A percentile compares a stretch with the other conserved stretches of the same genome.
These are phyloP conservation scores for Takifugu ocellatus DNA, from an alignment of 2,797 vertebrate genomes.

Conservation along the genomic window DNA sequence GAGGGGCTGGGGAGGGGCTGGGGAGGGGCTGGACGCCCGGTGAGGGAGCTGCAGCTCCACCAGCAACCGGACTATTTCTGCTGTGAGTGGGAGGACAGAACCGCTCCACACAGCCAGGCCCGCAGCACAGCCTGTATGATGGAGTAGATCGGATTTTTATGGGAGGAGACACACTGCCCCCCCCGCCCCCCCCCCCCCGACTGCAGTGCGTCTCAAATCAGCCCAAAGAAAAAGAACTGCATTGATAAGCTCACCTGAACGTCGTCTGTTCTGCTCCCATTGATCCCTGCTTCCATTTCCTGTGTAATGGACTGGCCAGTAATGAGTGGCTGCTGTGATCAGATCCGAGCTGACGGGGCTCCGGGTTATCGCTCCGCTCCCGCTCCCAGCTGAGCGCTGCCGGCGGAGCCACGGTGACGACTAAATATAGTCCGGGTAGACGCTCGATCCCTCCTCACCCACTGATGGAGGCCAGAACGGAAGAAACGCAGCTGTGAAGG, in stretches of 20 bases:
- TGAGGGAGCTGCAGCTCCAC: constrained; percentile 49
- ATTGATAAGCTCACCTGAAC: constrained; percentile 27
- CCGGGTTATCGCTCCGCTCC: constrained; percentile 48
- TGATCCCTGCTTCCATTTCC: constrained; percentile 65
- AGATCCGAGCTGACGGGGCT: constrained; percentile 60
- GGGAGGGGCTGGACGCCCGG: constrained; percentile 43
- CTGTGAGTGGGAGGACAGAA: constrained; percentile 67
- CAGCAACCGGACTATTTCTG: constrained; percentile 67
- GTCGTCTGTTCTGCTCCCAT: constrained; percentile 51
- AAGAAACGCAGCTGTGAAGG: too few relatives aligned
- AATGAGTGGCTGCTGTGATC: constrained; percentile 55
- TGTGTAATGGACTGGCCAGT: constrained; percentile 63
- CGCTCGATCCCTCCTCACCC: constrained; percentile 25
- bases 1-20: constrained; percentile 53
- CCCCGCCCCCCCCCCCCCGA: constrained; percentile 10
- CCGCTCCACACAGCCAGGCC: constrained; percentile 55
- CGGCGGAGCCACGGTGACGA: constrained; percentile 25
- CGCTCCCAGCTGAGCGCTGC: constrained; percentile 23
- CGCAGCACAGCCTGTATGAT: constrained; percentile 43
- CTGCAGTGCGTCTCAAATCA: constrained; percentile 4
- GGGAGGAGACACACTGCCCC: constrained; percentile 21
- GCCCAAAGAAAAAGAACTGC: constrained; percentile 6
- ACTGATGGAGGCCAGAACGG: too few relatives aligned
- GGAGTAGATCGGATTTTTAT: constrained; percentile 30
- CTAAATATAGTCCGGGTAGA: constrained; percentile 54